Evolutionary conservation across 2,797 vertebrate genomes (phyloP), one percentile per base, ranked within the genome.

Genomic region (Pseudochaenichthys georgianus): DNA sequence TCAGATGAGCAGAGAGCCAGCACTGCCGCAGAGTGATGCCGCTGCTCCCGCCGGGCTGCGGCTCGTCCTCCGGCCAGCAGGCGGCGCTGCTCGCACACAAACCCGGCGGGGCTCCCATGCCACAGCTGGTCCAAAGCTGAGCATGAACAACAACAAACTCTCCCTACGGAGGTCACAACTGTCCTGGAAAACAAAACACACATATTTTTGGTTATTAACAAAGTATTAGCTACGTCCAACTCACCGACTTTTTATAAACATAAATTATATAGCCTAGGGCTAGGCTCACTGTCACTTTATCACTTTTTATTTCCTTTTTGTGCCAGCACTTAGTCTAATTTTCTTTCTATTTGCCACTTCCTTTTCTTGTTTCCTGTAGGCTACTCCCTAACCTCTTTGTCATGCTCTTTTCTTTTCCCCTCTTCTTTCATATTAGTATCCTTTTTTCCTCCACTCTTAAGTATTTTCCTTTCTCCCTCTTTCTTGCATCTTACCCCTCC

Each of bases 21-120:
- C 76, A 55, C 64, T 82, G 75, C 73, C 13, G 65, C 65, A 51
- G 57, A 17, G 5, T 12, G 28, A 13, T 6, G 78, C 58, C n/a
- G 50, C 53, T 2, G 58, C 62, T 0, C n/a, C 12, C 11, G 70
- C 31, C 1, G 15, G 3, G 5, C 74, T 63, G 81, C 78, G 2
- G 58, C 9, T 48, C 77, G 13, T 9, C 13, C 5, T 68, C 10
- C 5, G 42, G 15, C 76, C 94, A 81, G 72, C 85, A 86, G 90
- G 84, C 71, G 80, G 83, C 79, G 88, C 91, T 95, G 91, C 88
- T 89, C 64, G 78, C 89, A 89, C 83, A 87, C 75, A 62, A 89
- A 94, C 77, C 50, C 15, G 6, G n/a, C 16, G 17, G 34, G 7
- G 34, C 16, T 54, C 8, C 9, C 71, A 13, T 42, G 47, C 43